A percentile compares a stretch with the other conserved stretches of the same genome.
Conservation (phyloP, 1,140 invertebrate species). For the Papilio helenus region DNA sequence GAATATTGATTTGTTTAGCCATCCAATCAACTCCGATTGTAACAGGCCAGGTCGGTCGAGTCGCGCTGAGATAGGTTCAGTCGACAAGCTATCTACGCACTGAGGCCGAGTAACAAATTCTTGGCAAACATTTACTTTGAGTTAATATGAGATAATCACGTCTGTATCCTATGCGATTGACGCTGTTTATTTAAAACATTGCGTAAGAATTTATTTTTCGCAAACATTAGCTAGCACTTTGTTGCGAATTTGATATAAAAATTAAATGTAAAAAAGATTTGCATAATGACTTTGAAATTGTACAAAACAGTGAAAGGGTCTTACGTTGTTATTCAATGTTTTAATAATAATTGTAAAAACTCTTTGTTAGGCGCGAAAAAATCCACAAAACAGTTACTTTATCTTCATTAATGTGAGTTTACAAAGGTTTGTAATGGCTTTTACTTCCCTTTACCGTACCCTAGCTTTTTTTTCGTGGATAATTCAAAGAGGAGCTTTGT, state of each 20-base stretch:
- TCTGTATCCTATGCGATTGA: too few species aligned
- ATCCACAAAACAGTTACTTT: conserved; percentile 8
- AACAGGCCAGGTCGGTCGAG: neutral
- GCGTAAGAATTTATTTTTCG: too few species aligned
- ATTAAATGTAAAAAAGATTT: too few species aligned
- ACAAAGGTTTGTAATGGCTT: conserved; percentile 18
- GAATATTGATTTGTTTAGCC: neutral
- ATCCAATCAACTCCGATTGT: neutral
- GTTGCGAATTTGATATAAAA: too few species aligned
- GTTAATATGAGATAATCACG: too few species aligned
- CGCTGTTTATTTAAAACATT: too few species aligned
- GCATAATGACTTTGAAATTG: neutral
- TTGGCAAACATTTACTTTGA: neutral
- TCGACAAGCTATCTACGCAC: neutral
- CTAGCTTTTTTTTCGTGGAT: neutral
- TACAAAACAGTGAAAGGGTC: neutral
- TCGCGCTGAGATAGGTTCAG: neutral
- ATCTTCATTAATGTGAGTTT: neutral
- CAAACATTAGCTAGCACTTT: too few species aligned
- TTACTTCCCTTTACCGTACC: neutral
- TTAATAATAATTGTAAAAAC: neutral
- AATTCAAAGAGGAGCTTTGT: conserved; percentile 2
- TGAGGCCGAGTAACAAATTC: neutral
- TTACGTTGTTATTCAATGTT: neutral
- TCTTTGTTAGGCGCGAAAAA: neutral